Evolutionary conservation across 1,140 invertebrate genomes (phyloP).

Genomic region (Brachionus angularis): DNA sequence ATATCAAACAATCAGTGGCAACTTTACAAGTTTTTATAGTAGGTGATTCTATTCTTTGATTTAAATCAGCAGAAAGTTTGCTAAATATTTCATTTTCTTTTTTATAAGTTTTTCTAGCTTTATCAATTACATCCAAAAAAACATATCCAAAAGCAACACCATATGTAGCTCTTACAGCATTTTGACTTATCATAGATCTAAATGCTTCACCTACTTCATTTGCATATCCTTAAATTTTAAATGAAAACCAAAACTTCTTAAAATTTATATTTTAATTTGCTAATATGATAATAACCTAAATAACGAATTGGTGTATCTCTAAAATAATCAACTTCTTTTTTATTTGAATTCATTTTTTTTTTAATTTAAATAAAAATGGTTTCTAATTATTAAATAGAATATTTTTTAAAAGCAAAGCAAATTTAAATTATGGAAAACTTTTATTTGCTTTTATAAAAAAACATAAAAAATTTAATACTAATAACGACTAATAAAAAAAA

Average conservation of each 20-base stretch:
- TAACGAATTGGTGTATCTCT: slow-evolving; percentile 20
- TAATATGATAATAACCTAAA: too few relatives aligned
- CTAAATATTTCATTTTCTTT: slow-evolving; percentile 22
- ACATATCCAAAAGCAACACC: slow-evolving; percentile 77
- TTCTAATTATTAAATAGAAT: too few relatives aligned
- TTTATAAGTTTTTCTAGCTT: slow-evolving; percentile 65
- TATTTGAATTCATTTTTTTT: slow-evolving; percentile 6
- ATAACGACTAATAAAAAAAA: not conserved
- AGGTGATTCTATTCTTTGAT: not conserved
- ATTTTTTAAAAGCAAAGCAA: too few relatives aligned
- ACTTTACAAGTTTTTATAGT: slow-evolving; percentile 20
- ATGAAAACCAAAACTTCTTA: not conserved
- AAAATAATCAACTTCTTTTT: slow-evolving; percentile 15
- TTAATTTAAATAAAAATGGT: slow-evolving; percentile 4
- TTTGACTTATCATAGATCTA: slow-evolving; percentile 69
- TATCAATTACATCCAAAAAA: slow-evolving; percentile 76
- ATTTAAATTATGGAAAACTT: too few relatives aligned
- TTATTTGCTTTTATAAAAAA: too few relatives aligned
- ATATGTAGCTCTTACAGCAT: slow-evolving; percentile 73
- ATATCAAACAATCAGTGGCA: slow-evolving; percentile 72
- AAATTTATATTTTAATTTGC: not conserved
- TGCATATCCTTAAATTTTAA: slow-evolving; percentile 71
- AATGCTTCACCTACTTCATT: slow-evolving; percentile 94
- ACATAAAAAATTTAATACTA: too few relatives aligned
- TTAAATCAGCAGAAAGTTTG: not conserved